Base-by-base conservation (phyloP, 2,888 invertebrate species). In the Sclerodermus sp. region DNA sequence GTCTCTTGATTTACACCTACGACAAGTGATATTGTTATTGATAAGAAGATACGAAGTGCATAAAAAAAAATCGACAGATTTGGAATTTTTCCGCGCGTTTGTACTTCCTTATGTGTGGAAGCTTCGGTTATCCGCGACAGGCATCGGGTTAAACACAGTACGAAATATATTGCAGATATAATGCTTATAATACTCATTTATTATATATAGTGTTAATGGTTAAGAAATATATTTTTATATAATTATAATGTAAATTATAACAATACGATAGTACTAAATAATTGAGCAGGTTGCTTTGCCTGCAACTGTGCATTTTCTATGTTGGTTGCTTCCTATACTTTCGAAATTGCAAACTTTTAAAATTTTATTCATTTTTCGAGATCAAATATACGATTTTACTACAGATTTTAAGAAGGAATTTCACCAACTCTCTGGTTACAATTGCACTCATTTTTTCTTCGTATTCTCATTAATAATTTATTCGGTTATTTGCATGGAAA, bases 161-260 rank as follows among this genome's bases (percentile, higher is more conserved):
- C 42, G 15, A 46, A 38, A 37, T 51, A 55, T 45, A 45, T 53
- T 67, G 62, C 68, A 70, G 55, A 64, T 67, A 71, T 69, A 63
- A 74, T 73, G 76, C 76, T 75, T 74, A 72, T 67, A 76, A 77
- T 77, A 77, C 77, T 77, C 77, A 77, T 76, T 75, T 76, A 76
- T 76, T 75, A 74, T n/a, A n/a, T n/a, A n/a, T 77, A 77, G 77
- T 76, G 77, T 77, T 77, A 77, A 76, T 69, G 50, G 70, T 74
- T 77, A 76, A 77, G 73, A 77, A 77, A 74, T 77, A 77, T 77
- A 77, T 77, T 77, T 77, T 77, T 77, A 73, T 77, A 77, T 77
- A 72, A 77, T 72, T 76, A 74, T 74, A 74, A 74, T 67, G 63
- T 73, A 72, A 68, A 62, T 67, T 64, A 23, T 23, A 23, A 62